Base-by-base conservation (phyloP, 2,113 vertebrate genomes). In the Nymphicus hollandicus region DNA sequence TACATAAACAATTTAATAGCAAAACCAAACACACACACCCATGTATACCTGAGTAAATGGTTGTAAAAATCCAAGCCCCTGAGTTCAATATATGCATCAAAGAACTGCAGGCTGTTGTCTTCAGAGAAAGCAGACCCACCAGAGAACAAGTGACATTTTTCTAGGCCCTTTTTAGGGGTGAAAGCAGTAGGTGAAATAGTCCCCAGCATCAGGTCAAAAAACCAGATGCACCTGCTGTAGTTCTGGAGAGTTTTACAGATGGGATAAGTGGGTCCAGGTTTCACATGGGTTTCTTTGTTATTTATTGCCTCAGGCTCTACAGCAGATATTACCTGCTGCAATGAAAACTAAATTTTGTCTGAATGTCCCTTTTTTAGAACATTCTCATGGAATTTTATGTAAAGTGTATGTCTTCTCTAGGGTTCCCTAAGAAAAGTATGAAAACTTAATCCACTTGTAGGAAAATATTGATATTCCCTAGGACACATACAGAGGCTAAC, bases 1-100 rank as follows among this genome's bases (percentile, higher is more conserved):
- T n/a, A 91, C 95, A 91, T 95, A 96, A 95, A 96, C 66, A 81
- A 65, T 81, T 83, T 58, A 88, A 80, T 87, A 93, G 37, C 56
- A 49, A 93, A 78, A 55, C 83, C 80, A 96, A 96, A 53, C 65
- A 74, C 37, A 53, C 16, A 17, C 1, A 1, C 18, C 43, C 2
- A 1, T 8, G 23, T 53, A 44, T 66, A 44, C 13, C 37, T 31
- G 35, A 79, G 46, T 35, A 79, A 81, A 49, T 29, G 24, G 8
- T 18, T 80, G 35, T 9, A 27, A 63, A 89, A 60, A 3, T 2
- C 71, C 23, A 31, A 72, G 15, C 3, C 16, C 10, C 15, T 29
- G 23, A 46, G 1, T 41, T 55, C 28, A 43, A 19, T 6, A 24
- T 11, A 19, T 11, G 3, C 4, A 7, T 61, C 63, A 70, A 66